Evolutionary conservation across 2,888 invertebrate genomes (phyloP).

Genomic region (Apamea monoglypha): DNA sequence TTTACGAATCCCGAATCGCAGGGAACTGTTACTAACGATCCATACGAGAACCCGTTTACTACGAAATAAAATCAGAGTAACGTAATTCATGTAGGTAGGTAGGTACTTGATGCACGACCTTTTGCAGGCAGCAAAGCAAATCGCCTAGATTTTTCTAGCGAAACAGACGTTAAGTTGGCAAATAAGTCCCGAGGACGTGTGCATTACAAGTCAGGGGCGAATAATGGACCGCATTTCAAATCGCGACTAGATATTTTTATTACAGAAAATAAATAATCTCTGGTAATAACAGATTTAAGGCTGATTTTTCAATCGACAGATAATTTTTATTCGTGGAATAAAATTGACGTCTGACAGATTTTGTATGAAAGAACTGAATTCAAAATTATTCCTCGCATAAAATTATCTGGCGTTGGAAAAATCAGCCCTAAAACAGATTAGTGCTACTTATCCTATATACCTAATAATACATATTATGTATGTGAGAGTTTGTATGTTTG

Average conservation of each 20-base stretch:
- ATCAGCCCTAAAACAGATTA: background rate
- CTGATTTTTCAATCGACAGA: too few species aligned
- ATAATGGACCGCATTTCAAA: conserved; percentile 18
- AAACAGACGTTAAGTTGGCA: conserved; percentile 76
- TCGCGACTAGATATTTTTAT: background rate
- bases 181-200: conserved; percentile 70
- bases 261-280: background rate
- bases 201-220: conserved; percentile 54
- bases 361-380: too few species aligned
- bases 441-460: background rate
- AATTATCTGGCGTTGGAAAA: too few species aligned
- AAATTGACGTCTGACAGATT: too few species aligned
- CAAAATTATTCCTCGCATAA: too few species aligned
- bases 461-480: background rate
- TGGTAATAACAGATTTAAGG: too few species aligned
- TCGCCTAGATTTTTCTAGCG: conserved; percentile 76
- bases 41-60: conserved; percentile 67
- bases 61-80: conserved; percentile 73
- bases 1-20: conserved; percentile 37
- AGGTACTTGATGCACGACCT: conserved; percentile 68
- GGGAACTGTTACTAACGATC: conserved; percentile 70
- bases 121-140: conserved; percentile 72
- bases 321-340: too few species aligned
- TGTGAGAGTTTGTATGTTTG: background rate
- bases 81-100: conserved; percentile 67